Base-by-base conservation (phyloP, 2,888 invertebrate species). In the Cataglyphis rosenhaueri region DNA sequence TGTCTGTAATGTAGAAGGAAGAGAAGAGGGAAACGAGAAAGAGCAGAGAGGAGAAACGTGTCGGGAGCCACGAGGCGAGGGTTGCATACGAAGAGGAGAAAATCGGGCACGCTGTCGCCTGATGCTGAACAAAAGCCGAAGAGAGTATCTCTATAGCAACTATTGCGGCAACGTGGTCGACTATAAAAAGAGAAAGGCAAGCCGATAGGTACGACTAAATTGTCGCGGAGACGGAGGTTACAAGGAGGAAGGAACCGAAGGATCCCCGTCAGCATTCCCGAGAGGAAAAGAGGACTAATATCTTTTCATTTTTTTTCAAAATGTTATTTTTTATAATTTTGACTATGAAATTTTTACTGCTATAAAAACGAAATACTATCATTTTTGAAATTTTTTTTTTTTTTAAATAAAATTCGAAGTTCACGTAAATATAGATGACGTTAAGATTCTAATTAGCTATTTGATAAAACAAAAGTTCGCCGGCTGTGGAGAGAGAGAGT, bases 101-200 rank as follows among this genome's bases (percentile, higher is more conserved):
- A 87, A 87, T 84, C 75, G 71, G 59, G 55, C 71, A 73, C 64
- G 65, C 74, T 70, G 87, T 82, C 87, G 68, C 81, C 66, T n/a
- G 64, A 61, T 15, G 35, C 25, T 41, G 70, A 78, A 74, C 73
- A 79, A 81, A 73, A 78, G 83, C 76, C 57, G 35, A 71, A 52
- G 65, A 79, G 83, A 85, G 83, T 85, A 84, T 89, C 85, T 65
- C 84, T 87, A 87, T 88, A 83, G 88, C 83, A 87, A 90, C 88
- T 82, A 70, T 41, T 48, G 76, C 79, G 84, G 84, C 81, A 82
- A 82, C 41, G 82, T 62, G 61, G 35, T 68, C 38, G 25, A 25
- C 48, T 38, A 62, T 65, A 64, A 29, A 65, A 32, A 68, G 25
- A 48, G 74, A 62, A 29, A 62, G 59, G 59, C 68, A 48, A 74